These are phyloP conservation scores for Apotomis betuletana DNA, from an alignment of 2,888 invertebrate genomes.

Conservation along the genomic window DNA sequence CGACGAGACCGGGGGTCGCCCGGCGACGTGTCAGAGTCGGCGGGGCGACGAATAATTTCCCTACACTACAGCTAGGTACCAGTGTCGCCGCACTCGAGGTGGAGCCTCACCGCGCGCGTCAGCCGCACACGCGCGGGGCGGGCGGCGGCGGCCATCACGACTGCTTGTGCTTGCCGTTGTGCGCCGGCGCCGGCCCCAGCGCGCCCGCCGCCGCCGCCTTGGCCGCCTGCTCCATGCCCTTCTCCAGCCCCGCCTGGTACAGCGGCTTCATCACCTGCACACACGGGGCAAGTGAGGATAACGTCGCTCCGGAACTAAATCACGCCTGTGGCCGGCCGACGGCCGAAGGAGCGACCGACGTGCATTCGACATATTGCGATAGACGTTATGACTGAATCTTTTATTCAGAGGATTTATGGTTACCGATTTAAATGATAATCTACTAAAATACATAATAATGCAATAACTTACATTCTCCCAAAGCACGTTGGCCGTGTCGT, in stretches of 20 bases:
- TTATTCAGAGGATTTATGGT: no score
- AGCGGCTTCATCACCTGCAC: constrained; percentile 91
- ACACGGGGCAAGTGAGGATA: no score
- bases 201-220: constrained; percentile 89
- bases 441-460: not conserved
- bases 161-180: constrained; percentile 86
- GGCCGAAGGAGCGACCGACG: no score
- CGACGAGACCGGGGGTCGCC: constrained; percentile 20
- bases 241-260: constrained; percentile 91
- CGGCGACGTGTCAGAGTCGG: constrained; percentile 16
- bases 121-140: constrained; percentile 32
- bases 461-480: constrained; percentile 93
- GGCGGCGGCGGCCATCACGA: constrained; percentile 77
- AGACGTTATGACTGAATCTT: no score
- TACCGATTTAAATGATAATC: not conserved
- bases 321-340: no score
- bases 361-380: no score
- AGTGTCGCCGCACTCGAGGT: no score
- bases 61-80: constrained; percentile 40
- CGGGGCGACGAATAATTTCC: constrained; percentile 38
- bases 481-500: constrained; percentile 91
- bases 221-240: constrained; percentile 92
- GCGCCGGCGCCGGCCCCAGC: constrained; percentile 67
- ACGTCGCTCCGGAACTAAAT: no score
- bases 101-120: not conserved